phyloP scores from a whole-genome alignment of 2,113 vertebrate species.

The Neolamprologus kungweensis region DNA sequence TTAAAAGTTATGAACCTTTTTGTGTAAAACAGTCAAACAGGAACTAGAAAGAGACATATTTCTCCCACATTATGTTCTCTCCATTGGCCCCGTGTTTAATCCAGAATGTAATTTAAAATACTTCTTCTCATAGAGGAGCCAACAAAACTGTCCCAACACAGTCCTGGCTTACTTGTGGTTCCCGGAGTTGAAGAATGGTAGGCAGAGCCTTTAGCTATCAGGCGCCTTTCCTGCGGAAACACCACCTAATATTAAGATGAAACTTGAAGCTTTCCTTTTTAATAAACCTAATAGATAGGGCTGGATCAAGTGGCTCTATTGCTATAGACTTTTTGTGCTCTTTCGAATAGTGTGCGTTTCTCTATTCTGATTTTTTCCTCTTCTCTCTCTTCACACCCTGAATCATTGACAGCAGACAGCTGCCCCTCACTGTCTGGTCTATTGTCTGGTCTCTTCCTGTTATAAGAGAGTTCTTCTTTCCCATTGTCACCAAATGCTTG shows the following conservation, averaged over 20 bases:
- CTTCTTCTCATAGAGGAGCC: neutral
- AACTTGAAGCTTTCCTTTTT: neutral
- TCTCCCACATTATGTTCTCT: neutral
- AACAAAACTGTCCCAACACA: neutral
- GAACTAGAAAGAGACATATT: neutral
- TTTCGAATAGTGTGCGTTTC: neutral
- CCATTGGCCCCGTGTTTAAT: neutral
- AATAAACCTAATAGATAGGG: neutral
- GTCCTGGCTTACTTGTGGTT: neutral
- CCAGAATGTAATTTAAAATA: neutral
- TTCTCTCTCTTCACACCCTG: neutral
- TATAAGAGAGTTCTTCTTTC: neutral
- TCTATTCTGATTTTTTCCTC: neutral
- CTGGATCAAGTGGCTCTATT: neutral
- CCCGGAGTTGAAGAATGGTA: neutral
- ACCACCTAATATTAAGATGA: neutral
- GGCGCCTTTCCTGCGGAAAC: neutral
- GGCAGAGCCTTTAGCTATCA: neutral
- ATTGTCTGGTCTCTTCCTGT: neutral
- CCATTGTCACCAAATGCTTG: neutral
- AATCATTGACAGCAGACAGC: neutral
- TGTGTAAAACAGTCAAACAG: neutral
- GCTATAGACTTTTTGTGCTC: neutral
- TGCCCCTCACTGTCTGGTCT: neutral
- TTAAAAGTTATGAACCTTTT: neutral